A percentile compares a stretch with the other conserved stretches of the same genome.
Conservation (phyloP, 2,113 vertebrate species). For the Prochilodus magdalenae region DNA sequence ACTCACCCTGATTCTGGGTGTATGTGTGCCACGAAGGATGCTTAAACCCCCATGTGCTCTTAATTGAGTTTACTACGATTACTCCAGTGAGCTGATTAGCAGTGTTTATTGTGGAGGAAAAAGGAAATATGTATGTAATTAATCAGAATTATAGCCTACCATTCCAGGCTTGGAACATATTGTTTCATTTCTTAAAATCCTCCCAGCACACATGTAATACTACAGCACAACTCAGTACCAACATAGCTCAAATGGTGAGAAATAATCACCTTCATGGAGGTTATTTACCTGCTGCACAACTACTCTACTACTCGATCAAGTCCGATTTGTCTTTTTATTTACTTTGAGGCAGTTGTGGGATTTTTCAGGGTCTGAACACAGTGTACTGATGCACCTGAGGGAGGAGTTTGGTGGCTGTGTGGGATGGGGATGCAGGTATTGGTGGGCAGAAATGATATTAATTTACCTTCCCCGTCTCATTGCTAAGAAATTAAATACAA, state of each 20-base stretch:
- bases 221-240: no score
- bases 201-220: no score
- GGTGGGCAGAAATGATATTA: neutral
- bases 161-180: no score
- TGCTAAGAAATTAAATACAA: neutral
- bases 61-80: conserved; percentile 2
- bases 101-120: neutral
- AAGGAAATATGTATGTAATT: neutral
- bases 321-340: neutral
- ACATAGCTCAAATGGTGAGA: no score
- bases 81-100: neutral
- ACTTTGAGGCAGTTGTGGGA: neutral
- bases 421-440: neutral
- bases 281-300: neutral
- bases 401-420: neutral
- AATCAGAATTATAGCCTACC: no score
- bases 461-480: neutral
- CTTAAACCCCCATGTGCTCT: conserved; percentile 17
- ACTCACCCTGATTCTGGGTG: neutral
- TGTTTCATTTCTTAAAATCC: no score
- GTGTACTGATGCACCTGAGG: neutral
- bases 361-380: neutral
- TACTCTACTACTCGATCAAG: no score
- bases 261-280: neutral
- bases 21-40: neutral